Conservation (phyloP, 2,113 vertebrate species). For the Odontesthes bonariensis region DNA sequence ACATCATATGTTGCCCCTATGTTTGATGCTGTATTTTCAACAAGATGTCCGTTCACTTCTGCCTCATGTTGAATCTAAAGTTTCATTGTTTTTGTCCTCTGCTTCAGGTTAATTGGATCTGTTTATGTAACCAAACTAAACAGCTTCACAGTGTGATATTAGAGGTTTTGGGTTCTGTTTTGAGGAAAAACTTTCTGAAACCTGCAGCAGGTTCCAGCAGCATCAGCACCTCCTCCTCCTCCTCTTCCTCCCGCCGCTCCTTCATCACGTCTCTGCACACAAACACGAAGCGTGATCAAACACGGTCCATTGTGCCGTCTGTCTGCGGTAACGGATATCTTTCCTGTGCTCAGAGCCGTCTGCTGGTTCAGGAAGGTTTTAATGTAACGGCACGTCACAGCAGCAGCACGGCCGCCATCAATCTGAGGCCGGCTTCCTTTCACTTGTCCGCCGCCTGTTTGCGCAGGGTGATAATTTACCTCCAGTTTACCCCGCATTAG, state of each 20-base stretch:
- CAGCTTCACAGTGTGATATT: no score
- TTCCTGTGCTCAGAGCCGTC: constrained; percentile 42
- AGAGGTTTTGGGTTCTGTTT: no score
- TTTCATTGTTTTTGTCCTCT: no score
- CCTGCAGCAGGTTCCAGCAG: not conserved
- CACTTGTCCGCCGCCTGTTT: constrained; percentile 81
- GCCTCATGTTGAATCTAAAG: no score
- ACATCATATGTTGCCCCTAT: no score
- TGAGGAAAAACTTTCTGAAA: no score
- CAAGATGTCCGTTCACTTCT: no score
- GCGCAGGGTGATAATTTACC: constrained; percentile 84
- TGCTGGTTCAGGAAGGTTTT: constrained; percentile 76
- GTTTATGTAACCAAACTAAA: no score
- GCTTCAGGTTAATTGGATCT: no score
- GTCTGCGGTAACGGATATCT: constrained; percentile 61
- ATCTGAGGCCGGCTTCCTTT: constrained; percentile 79
- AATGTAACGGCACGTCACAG: constrained; percentile 77
- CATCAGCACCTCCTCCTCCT: constrained; percentile 24
- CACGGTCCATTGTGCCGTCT: constrained; percentile 49
- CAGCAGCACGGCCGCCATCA: constrained; percentile 70
- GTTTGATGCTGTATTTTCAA: no score
- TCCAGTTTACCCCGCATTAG: constrained; percentile 66
- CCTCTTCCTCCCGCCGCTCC: constrained; percentile 28
- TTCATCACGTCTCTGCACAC: constrained; percentile 39
- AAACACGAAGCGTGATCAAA: constrained; percentile 23